Percentiles rank a stretch among this genome's conserved stretches.
These are phyloP conservation scores for Arnoldichthys spilopterus DNA, from an alignment of 2,797 vertebrate genomes.

Conservation along the genomic window DNA sequence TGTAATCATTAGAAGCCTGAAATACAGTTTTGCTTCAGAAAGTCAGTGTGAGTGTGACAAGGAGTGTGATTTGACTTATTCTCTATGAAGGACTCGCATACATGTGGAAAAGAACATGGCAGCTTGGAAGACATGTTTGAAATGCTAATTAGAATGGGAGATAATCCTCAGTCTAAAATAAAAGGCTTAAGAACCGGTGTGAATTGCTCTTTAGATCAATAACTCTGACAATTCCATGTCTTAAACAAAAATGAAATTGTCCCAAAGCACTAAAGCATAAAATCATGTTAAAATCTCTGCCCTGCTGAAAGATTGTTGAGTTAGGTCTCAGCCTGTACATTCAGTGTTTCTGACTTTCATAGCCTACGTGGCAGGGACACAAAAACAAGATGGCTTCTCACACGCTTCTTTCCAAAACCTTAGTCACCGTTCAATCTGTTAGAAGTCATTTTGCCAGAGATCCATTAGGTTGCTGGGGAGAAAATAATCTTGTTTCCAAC, in stretches of 20 bases:
- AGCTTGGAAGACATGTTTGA: no score
- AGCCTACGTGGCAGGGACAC: constrained; percentile 6
- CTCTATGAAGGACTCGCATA: no score
- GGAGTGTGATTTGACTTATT: no score
- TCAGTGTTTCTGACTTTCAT: constrained; percentile 1
- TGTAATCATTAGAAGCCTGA: no score
- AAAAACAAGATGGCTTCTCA: constrained; percentile 60
- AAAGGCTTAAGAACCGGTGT: no score
- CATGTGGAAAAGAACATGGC: no score
- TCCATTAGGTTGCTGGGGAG: constrained; percentile 68
- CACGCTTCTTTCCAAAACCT: constrained; percentile 66
- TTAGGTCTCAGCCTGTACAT: neutral
- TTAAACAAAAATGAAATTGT: no score
- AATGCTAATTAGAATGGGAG: no score
- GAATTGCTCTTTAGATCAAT: no score
- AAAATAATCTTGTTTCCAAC: constrained; percentile 66
- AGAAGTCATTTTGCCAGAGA: constrained; percentile 70
- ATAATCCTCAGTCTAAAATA: no score
- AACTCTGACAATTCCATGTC: neutral
- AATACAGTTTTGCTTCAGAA: no score
- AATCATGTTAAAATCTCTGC: neutral
- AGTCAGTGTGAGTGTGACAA: no score
- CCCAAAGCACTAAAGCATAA: neutral
- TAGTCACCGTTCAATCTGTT: constrained; percentile 75
- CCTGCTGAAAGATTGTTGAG: neutral